Percentiles rank a stretch among this genome's conserved stretches.
phyloP scores from a whole-genome alignment of 1,140 invertebrate genomes.

The Mizuhopecten yessoensis region DNA sequence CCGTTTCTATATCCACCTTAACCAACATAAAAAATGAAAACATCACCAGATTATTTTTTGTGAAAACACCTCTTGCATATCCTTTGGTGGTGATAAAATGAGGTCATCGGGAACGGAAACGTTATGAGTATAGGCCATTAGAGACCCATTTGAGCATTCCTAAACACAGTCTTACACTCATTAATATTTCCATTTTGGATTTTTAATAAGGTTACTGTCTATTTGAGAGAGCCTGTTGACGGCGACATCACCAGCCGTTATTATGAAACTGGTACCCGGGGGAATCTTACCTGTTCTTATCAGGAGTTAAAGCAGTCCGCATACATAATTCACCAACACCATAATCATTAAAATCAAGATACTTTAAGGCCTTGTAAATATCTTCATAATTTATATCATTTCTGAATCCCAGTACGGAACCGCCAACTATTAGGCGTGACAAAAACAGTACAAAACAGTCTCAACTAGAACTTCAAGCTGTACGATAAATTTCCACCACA shows the following conservation, averaged over 20 bases:
- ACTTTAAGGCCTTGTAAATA: background rate
- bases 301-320: background rate
- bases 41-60: too few species aligned
- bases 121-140: too few species aligned
- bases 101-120: too few species aligned
- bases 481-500: too few species aligned
- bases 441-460: too few species aligned
- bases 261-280: background rate
- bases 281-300: background rate
- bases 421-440: background rate
- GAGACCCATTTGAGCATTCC: background rate
- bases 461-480: too few species aligned
- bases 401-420: background rate
- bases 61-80: too few species aligned
- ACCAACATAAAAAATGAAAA: too few species aligned
- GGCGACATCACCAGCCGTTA: background rate
- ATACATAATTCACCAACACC: background rate
- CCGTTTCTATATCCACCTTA: too few species aligned
- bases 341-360: background rate
- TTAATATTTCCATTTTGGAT: background rate
- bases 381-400: background rate
- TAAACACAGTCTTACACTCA: background rate
- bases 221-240: background rate
- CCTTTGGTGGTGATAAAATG: too few species aligned
- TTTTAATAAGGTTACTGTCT: background rate